A percentile compares a stretch with the other conserved stretches of the same genome.
phyloP scores from a whole-genome alignment of 2,888 invertebrate species.

The Neoascia interrupta region DNA sequence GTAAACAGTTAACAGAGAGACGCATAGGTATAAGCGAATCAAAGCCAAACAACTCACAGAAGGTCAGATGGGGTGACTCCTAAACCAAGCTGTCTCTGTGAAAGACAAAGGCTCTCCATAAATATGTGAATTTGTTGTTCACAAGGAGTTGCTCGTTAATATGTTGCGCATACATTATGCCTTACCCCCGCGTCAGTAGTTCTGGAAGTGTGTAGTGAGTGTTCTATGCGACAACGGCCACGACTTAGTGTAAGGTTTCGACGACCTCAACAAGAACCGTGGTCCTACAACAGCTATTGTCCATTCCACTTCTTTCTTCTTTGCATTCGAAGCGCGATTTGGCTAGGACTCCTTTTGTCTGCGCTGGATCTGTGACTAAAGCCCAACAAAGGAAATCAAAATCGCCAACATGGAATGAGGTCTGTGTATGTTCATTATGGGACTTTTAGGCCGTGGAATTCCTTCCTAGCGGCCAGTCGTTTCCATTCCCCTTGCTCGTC shows the following conservation, averaged over 20 bases:
- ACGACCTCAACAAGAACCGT: constrained; percentile 44
- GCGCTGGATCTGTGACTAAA: constrained; percentile 19
- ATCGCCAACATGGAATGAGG: constrained; percentile 65
- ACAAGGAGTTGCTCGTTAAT: constrained; percentile 68
- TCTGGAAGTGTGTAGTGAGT: constrained; percentile 38
- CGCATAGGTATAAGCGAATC: constrained; percentile 8
- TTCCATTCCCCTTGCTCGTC: constrained; percentile 37
- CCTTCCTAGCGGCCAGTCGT: constrained; percentile 40
- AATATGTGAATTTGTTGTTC: constrained; percentile 70
- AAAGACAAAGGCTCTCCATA: constrained; percentile 65
- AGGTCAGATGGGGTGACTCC: constrained; percentile 61
- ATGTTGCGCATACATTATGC: constrained; percentile 68
- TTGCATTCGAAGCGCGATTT: constrained; percentile 56
- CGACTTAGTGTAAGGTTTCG: constrained; percentile 19
- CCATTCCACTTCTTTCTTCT: constrained; percentile 55
- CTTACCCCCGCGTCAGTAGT: constrained; percentile 21
- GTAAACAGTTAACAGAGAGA: constrained; percentile 48
- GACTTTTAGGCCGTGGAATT: constrained; percentile 49
- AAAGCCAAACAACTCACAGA: constrained; percentile 36
- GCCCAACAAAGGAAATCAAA: constrained; percentile 67
- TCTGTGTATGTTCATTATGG: constrained; percentile 65
- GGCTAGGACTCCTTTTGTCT: constrained; percentile 54
- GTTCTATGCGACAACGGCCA: constrained; percentile 51
- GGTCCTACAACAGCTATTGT: constrained; percentile 56
- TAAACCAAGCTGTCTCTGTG: constrained; percentile 31